Percentiles rank a stretch among this genome's conserved stretches.
These are phyloP conservation scores for Endomychus coccineus DNA, from an alignment of 2,888 invertebrate species.

Conservation along the genomic window DNA sequence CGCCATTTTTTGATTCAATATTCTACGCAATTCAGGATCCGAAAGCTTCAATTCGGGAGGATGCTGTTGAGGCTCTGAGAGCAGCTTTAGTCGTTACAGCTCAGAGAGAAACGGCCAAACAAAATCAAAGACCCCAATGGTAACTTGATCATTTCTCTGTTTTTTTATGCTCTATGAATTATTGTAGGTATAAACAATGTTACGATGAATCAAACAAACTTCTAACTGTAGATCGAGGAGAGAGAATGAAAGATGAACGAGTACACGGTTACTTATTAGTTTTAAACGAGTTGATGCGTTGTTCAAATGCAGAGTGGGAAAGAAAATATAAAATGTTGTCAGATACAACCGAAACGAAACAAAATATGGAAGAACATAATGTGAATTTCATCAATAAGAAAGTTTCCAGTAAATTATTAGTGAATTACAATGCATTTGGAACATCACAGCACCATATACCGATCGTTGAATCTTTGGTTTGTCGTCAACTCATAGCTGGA, in stretches of 20 bases:
- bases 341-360: conserved; percentile 40
- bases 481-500: conserved; percentile 71
- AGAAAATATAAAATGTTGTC: conserved; percentile 67
- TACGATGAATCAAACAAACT: conserved; percentile 82
- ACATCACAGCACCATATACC: conserved; percentile 41
- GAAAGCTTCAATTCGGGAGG: conserved; percentile 84
- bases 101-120: conserved; percentile 92
- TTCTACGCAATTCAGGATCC: conserved; percentile 87
- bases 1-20: conserved; percentile 88
- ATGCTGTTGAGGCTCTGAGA: conserved; percentile 88
- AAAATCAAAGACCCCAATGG: conserved; percentile 83
- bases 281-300: conserved; percentile 86
- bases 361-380: conserved; percentile 28
- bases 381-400: conserved; percentile 33
- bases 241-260: conserved; percentile 79
- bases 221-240: conserved; percentile 66
- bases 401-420: conserved; percentile 6
- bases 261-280: conserved; percentile 89
- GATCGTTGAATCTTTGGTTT: conserved; percentile 80
- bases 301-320: conserved; percentile 85
- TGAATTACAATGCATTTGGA: conserved; percentile 3
- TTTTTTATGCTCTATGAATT: conserved; percentile 5
- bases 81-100: conserved; percentile 92
- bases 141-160: conserved; percentile 36
- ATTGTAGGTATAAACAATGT: conserved; percentile 70